Evolutionary conservation across 2,888 invertebrate genomes (phyloP), one percentile per base, ranked within the genome.

Genomic region (Idaea dimidiata): DNA sequence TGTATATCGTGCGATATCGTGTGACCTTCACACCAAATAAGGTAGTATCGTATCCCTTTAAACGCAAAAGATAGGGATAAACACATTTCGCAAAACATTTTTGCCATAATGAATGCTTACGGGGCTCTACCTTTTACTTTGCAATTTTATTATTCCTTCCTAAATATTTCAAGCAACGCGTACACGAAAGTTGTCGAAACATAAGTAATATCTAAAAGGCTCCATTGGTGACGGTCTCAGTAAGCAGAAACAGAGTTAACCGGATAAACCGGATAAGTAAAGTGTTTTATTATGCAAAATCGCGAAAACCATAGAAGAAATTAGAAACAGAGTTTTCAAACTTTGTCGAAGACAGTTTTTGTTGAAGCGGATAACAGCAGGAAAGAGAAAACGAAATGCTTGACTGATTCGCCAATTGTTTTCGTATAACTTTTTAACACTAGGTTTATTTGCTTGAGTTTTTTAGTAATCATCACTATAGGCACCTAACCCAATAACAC

Each of bases 171-270:
- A 8, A 56, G 56, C 17, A 56, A 24, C 16, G 56, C 56, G 24
- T 24, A 56, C 56, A n/a, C 17, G 16, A 18, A 18, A 56, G 56
- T 56, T 56, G 56, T 17, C 56, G 43, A 43, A 43, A 43, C 43
- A 56, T 56, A 58, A 24, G 24, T 58, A 16, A 58, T 58, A 58
- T 17, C 16, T 32, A 24, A 31, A 58, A 24, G 58, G 24, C 33
- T 31, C 24, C 16, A 24, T 17, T 6, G 17, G 33, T 58, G 24
- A 58, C 24, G 43, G 8, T 43, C 10, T 8, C 10, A 43, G 43
- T 43, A 43, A 6, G 43, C 43, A 43, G 10, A 7, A n/a, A n/a
- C n/a, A n/a, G n/a, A n/a, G n/a, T n/a, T n/a, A n/a, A n/a, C n/a
- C n/a, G n/a, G n/a, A n/a, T n/a, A n/a, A n/a, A n/a, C n/a, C n/a